These are phyloP conservation scores for Anthoscopus minutus DNA, from an alignment of 2,113 vertebrate genomes.

Conservation along the genomic window DNA sequence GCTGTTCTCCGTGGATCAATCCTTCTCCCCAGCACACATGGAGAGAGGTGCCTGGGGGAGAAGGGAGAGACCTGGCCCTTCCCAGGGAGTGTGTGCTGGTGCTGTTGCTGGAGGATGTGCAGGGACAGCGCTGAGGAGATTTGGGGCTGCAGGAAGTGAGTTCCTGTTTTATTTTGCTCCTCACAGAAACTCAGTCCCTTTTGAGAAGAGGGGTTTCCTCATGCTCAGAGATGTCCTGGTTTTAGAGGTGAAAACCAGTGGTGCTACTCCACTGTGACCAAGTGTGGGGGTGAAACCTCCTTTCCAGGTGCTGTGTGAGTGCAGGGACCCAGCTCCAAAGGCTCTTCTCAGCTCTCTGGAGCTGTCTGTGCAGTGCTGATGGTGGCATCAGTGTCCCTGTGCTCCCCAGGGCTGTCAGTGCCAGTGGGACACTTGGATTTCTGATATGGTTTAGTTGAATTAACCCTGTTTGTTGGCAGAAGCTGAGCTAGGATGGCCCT, in stretches of 20 bases:
- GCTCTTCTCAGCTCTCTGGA: neutral
- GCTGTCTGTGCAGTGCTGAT: conserved; percentile 14
- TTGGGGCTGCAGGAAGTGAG: neutral
- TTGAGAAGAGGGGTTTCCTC: neutral
- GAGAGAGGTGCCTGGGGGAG: neutral
- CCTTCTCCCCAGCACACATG: neutral
- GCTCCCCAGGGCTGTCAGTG: neutral
- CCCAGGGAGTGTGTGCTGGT: neutral
- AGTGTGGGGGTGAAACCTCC: neutral
- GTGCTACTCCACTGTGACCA: neutral
- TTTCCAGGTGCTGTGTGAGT: neutral
- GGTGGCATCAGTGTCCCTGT: neutral
- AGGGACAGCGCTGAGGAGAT: fast-evolving
- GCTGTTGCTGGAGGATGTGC: neutral
- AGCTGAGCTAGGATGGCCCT: neutral
- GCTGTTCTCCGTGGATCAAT: neutral
- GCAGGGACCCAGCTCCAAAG: neutral
- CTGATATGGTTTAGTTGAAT: neutral
- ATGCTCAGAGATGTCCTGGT: neutral
- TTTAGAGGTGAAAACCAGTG: neutral
- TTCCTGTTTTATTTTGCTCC: neutral
- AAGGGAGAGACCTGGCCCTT: neutral
- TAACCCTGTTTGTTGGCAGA: neutral
- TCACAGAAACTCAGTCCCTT: fast-evolving
- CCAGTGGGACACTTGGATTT: neutral